Evolutionary conservation across 1,140 invertebrate genomes (phyloP).

Genomic region (Chironomus tepperi): DNA sequence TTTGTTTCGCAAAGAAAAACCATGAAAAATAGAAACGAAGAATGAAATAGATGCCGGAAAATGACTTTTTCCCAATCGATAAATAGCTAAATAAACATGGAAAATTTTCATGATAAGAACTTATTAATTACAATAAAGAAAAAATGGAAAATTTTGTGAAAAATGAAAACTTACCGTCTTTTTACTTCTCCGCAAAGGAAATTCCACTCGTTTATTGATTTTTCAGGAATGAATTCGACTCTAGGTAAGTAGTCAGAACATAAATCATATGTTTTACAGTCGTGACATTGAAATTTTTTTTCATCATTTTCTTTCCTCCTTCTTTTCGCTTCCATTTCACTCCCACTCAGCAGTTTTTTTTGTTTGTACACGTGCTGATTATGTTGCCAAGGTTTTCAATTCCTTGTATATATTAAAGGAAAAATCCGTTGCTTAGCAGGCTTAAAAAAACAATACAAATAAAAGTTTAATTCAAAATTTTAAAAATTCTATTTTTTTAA

Average conservation of each 20-base stretch:
- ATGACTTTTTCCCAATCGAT: not conserved
- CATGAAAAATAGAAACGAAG: not conserved
- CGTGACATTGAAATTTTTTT: not conserved
- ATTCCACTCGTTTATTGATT: not conserved
- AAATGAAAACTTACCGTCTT: not conserved
- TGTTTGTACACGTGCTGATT: not conserved
- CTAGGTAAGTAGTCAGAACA: no score
- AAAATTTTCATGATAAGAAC: constrained; percentile 1
- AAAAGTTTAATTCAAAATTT: constrained; percentile 1
- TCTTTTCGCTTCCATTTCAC: no score
- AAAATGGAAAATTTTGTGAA: not conserved
- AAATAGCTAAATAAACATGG: not conserved
- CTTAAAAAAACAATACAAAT: not conserved
- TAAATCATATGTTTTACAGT: no score
- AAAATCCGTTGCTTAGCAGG: not conserved
- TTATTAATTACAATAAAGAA: not conserved
- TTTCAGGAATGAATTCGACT: not conserved
- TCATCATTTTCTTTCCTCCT: no score
- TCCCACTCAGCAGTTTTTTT: not conserved
- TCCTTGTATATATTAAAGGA: no score
- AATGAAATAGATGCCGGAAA: not conserved
- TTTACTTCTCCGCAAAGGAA: not conserved
- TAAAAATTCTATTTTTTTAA: no score
- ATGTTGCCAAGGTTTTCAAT: not conserved
- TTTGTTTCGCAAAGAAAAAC: no score